A percentile compares a stretch with the other conserved stretches of the same genome.
Evolutionary conservation across 1,140 invertebrate species (phyloP).

Genomic region (Saccostrea echinata): DNA sequence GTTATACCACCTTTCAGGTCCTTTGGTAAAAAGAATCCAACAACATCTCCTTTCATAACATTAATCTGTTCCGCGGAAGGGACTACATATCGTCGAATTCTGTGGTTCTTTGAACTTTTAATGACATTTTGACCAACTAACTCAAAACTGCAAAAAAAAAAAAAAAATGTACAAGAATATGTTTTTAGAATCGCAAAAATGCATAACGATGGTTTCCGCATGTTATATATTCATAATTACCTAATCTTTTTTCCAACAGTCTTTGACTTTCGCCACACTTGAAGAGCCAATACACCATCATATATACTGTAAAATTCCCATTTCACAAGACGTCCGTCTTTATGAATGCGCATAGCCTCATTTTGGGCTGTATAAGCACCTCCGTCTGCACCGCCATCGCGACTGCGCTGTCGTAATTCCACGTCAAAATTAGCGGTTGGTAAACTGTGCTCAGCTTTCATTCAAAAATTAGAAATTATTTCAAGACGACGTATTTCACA

Average conservation of each 20-base stretch:
- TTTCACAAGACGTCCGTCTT: constrained; percentile 32
- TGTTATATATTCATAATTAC: not conserved
- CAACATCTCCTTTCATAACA: constrained; percentile 45
- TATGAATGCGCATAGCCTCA: constrained; percentile 47
- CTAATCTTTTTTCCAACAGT: not conserved
- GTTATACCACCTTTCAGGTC: constrained; percentile 45
- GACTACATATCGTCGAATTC: not conserved
- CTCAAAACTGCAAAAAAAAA: constrained; percentile 40
- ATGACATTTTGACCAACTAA: constrained; percentile 48
- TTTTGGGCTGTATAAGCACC: constrained; percentile 40
- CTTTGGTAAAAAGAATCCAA: constrained; percentile 49
- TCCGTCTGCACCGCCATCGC: constrained; percentile 20
- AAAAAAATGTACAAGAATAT: not conserved
- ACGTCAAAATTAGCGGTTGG: constrained; percentile 44
- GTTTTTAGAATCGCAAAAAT: not conserved
- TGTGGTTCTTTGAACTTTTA: constrained; percentile 25
- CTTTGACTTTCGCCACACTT: constrained; percentile 44
- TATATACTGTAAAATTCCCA: constrained; percentile 55
- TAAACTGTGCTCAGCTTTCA: not conserved
- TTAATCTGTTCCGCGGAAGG: constrained; percentile 18
- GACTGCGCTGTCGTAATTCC: constrained; percentile 45
- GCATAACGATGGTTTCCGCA: not conserved
- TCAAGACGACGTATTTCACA: not conserved
- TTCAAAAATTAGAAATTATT: not conserved
- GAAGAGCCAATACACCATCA: constrained; percentile 47